A percentile compares a stretch with the other conserved stretches of the same genome.
These are phyloP conservation scores for Agrotis segetum DNA, from an alignment of 2,888 invertebrate genomes.

Conservation along the genomic window DNA sequence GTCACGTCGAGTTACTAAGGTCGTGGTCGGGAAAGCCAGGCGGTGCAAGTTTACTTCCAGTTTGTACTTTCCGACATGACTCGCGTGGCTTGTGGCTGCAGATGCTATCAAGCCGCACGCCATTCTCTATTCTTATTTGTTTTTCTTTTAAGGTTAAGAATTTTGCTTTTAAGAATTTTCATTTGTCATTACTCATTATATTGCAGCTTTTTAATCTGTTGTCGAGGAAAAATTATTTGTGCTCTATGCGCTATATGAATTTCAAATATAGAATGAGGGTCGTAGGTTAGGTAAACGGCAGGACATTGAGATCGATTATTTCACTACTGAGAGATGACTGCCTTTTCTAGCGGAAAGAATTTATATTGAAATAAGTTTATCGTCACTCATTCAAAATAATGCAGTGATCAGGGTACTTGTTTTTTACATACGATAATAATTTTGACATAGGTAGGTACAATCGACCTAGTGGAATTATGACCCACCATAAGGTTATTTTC, in stretches of 20 bases:
- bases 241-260: conserved; percentile 8
- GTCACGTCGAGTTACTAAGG: conserved; percentile 49
- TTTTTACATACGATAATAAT: no score
- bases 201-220: conserved; percentile 8
- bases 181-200: conserved; percentile 12
- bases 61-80: conserved; percentile 29
- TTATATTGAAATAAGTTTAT: not conserved
- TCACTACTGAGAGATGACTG: not conserved
- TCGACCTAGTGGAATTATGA: no score
- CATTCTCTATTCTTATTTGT: conserved; percentile 34
- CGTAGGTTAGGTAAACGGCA: not conserved
- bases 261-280: conserved; percentile 24
- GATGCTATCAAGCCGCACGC: conserved; percentile 50
- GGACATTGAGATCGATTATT: conserved; percentile 17
- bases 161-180: conserved; percentile 9
- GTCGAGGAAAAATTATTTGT: conserved; percentile 18
- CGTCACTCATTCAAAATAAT: not conserved
- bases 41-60: conserved; percentile 36
- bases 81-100: conserved; percentile 34
- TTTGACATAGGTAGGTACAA: no score
- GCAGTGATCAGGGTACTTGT: no score
- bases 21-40: conserved; percentile 35
- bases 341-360: not conserved
- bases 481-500: no score
- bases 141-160: conserved; percentile 21